Evolutionary conservation across 2,888 invertebrate species (phyloP).

Genomic region (Eudasyphora cyanicolor): DNA sequence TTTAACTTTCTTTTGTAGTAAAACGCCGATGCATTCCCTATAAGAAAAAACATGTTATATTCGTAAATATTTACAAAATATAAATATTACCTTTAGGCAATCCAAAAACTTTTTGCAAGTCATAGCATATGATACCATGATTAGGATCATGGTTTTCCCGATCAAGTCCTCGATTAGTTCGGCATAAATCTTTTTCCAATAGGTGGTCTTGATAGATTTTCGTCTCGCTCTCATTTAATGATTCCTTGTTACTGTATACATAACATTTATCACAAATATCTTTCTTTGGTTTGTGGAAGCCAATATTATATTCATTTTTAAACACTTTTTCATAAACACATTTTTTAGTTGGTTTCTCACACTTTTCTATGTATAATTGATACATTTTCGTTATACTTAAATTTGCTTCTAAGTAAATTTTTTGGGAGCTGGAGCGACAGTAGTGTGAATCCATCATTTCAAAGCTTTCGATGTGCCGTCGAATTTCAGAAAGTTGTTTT

Average conservation of each 20-base stretch:
- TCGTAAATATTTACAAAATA: too few species aligned
- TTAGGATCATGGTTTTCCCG: neutral
- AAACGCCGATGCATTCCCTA: too few species aligned
- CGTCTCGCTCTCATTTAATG: neutral
- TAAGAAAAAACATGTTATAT: too few species aligned
- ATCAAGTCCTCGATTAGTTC: neutral
- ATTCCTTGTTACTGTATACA: neutral
- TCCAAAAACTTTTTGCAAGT: neutral
- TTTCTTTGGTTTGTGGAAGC: too few species aligned
- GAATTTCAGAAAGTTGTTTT: neutral
- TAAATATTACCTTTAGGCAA: neutral
- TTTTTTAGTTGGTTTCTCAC: neutral
- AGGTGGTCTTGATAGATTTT: neutral
- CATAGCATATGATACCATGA: neutral
- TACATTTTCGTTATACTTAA: neutral
- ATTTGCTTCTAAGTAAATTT: neutral
- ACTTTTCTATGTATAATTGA: neutral
- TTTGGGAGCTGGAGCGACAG: neutral
- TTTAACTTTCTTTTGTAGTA: too few species aligned
- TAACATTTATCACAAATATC: slow-evolving; percentile 7
- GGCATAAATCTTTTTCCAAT: neutral
- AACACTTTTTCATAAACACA: neutral
- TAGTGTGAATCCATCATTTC: neutral
- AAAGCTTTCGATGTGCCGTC: neutral
- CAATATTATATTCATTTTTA: neutral